Evolutionary conservation across 2,888 invertebrate species (phyloP), one percentile per base, ranked within the genome.

Genomic region (Drosophila paranaensis): DNA sequence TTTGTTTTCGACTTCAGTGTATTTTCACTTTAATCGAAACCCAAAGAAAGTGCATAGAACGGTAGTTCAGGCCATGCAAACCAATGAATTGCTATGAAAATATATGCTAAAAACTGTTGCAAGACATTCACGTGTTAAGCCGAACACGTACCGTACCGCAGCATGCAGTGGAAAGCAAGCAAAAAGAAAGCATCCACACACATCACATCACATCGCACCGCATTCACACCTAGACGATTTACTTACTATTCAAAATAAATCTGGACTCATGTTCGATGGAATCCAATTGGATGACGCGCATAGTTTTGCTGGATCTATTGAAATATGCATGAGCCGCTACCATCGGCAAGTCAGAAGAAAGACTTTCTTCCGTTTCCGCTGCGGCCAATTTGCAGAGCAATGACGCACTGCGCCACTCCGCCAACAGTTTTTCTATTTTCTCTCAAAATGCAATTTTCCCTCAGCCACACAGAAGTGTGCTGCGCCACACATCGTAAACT

Each of bases 281-380:
- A 46, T 58, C 43, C 79, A 74, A 39, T 63, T 71, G 66, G 73
- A 77, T 88, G 82, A 83, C 82, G 90, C 71, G 77, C 77, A 71
- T 79, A 70, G 71, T 60, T 53, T 33, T 48, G 51, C 35, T 39
- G 39, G 13, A 37, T 14, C 74, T 73, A 45, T 37, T 85, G 88
- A 89, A 89, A 81, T 76, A 89, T 89, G 46, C 76, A 86, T 89
- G 82, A 83, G 77, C 42, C 53, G 10, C 0, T 10, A 33, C 25
- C 33, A 16, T 54, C 40, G 53, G 33, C 33, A 45, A 51, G 10
- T 39, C 40, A 30, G 51, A 53, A 63, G 86, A 86, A 88, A 88
- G 81, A 76, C 81, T 90, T 89, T 88, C 90, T 90, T 90, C 89
- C 89, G 90, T 81, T 90, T 90, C 90, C 90, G 81, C 56, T 68